These are phyloP conservation scores for Acanthopagrus latus DNA, from an alignment of 2,797 vertebrate species.

Conservation along the genomic window DNA sequence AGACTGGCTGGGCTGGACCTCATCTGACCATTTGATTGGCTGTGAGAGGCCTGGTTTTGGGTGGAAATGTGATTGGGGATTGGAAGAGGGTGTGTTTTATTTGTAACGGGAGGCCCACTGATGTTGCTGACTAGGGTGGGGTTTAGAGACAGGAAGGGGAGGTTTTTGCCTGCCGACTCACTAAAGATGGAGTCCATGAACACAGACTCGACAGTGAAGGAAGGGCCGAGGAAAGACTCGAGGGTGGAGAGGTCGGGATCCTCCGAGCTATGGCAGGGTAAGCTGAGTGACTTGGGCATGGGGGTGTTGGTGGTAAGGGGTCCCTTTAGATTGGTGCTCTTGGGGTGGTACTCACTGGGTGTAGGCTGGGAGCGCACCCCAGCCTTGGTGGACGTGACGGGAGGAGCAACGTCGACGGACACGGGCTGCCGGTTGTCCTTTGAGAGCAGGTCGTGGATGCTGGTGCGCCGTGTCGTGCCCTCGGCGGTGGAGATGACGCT, in stretches of 20 bases:
- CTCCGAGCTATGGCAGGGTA: conserved; percentile 79
- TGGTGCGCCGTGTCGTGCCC: conserved; percentile 95
- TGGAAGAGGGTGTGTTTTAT: conserved; percentile 75
- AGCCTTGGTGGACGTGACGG: conserved; percentile 79
- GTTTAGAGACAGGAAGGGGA: conserved; percentile 94
- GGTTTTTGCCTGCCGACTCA: conserved; percentile 82
- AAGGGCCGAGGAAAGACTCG: conserved; percentile 83
- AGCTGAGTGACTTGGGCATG: conserved; percentile 85
- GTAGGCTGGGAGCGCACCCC: conserved; percentile 78
- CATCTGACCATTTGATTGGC: conserved; percentile 67
- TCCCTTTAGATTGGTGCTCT: conserved; percentile 72
- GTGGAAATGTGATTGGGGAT: conserved; percentile 54
- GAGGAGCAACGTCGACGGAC: conserved; percentile 88
- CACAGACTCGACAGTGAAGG: conserved; percentile 84
- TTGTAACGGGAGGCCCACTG: conserved; percentile 84
- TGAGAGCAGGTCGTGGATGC: conserved; percentile 97
- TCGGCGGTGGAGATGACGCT: conserved; percentile 98
- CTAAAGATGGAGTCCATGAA: conserved; percentile 88
- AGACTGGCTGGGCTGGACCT: conserved; percentile 58
- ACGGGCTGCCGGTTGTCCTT: conserved; percentile 94
- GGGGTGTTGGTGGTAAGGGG: conserved; percentile 50
- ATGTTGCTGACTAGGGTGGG: conserved; percentile 96
- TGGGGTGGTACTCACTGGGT: conserved; percentile 96
- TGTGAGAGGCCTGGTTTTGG: conserved; percentile 73
- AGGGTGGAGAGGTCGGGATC: conserved; percentile 84